Base-by-base conservation (phyloP, 2,888 invertebrate genomes). In the Volucella inflata region DNA sequence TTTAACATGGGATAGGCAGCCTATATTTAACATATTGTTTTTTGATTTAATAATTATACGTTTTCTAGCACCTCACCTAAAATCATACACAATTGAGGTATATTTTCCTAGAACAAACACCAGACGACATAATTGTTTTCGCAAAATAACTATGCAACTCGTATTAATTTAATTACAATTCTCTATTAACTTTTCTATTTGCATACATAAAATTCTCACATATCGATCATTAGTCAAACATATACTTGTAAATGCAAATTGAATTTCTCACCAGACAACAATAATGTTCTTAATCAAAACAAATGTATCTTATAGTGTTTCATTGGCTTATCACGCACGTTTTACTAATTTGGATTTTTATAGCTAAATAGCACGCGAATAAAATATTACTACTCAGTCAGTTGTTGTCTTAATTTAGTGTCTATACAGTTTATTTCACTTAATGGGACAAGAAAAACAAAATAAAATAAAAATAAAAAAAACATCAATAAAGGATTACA, bases 241-340 rank as follows among this genome's bases (percentile, higher is more conserved):
- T 36, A 57, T 51, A 21, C 2, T 21, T 44, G 16, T 57, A 67
- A 72, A 82, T 74, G 64, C 78, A 83, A 83, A 78, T 68, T 78
- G 48, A 65, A 67, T 71, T 44, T 38, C 44, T 70, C 64, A 17
- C n/a, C 38, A 76, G 70, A 75, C 50, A 70, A 38, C 55, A 62
- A 16, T 68, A 78, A 57, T 78, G 62, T 65, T 64, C 30, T 50
- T 83, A 78, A 83, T 83, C 74, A 78, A 78, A 74, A 83, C 57
- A 78, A 83, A 78, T 78, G 83, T 77, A 70, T 78, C 68, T 83
- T 64, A 68, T 74, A 74, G 72, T 83, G 72, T 77, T 83, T 51
- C 51, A 38, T 71, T 55, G 68, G 68, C 79, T 74, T 59, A 78
- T 78, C 83, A 78, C 78, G 78, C 55, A 78, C 64, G 68, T 78